Conservation (phyloP, 2,113 vertebrate genomes). For the Henicopernis longicauda region DNA sequence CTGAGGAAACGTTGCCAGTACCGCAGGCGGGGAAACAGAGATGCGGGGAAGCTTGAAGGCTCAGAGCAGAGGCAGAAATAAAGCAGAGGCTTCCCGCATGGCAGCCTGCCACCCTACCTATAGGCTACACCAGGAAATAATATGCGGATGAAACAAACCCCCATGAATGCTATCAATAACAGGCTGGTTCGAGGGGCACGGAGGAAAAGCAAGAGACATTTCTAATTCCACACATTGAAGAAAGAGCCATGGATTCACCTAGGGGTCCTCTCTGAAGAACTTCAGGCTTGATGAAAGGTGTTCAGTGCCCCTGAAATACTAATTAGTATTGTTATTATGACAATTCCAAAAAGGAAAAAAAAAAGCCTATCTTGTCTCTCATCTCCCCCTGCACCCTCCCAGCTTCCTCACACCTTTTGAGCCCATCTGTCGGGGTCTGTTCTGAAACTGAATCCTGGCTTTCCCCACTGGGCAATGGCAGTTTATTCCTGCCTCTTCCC, state of each 20-base stretch:
- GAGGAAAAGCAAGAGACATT: background rate
- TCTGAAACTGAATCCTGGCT: constrained; percentile 22
- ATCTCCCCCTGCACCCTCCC: background rate
- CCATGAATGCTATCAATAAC: background rate
- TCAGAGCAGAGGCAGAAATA: background rate
- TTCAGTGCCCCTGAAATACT: constrained; percentile 6
- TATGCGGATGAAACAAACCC: background rate
- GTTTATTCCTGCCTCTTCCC: constrained; percentile 33
- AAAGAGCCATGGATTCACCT: background rate
- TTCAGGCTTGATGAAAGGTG: background rate
- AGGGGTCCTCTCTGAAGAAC: background rate
- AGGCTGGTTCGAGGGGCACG: background rate
- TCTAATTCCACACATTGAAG: background rate
- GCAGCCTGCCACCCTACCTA: background rate
- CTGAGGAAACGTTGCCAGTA: background rate
- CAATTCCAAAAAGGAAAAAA: background rate
- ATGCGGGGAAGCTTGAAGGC: background rate
- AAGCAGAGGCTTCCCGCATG: background rate
- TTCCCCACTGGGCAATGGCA: background rate
- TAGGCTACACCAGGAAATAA: background rate
- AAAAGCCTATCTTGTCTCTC: background rate
- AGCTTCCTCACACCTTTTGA: constrained; percentile 17
- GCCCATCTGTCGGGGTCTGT: constrained; percentile 44
- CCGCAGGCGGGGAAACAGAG: background rate
- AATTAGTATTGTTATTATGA: background rate